Percentiles rank a stretch among this genome's conserved stretches.
phyloP scores from a whole-genome alignment of 2,113 vertebrate species.

The Chroicocephalus ridibundus region DNA sequence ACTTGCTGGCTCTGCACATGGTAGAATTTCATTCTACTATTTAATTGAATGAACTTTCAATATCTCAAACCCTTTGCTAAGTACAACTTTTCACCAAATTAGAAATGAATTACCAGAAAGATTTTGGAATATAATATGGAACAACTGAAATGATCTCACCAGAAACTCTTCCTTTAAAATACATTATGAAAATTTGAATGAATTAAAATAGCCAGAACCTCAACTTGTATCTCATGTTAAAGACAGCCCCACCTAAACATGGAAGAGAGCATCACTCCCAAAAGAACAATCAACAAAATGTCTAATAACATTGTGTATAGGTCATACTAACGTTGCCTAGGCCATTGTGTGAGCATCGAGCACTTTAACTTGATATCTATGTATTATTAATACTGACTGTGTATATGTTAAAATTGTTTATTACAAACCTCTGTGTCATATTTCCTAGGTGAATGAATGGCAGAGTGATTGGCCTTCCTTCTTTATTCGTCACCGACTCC shows the following conservation, averaged over 20 bases:
- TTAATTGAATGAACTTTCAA: neutral
- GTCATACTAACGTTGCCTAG: neutral
- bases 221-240: neutral
- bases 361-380: neutral
- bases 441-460: slow-evolving; percentile 85
- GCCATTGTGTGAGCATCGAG: neutral
- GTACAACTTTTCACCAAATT: neutral
- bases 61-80: neutral
- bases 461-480: slow-evolving; percentile 87
- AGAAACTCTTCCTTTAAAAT: neutral
- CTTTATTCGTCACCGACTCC: slow-evolving; percentile 80
- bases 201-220: neutral
- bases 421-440: neutral
- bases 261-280: neutral
- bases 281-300: neutral
- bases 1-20: neutral
- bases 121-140: neutral
- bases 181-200: neutral
- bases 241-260: neutral
- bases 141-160: neutral
- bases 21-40: neutral
- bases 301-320: neutral
- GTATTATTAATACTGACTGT: neutral
- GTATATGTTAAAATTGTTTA: neutral
- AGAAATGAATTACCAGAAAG: neutral